Base-by-base conservation (phyloP, 2,797 vertebrate genomes). In the Pseudochirops cupreus region DNA sequence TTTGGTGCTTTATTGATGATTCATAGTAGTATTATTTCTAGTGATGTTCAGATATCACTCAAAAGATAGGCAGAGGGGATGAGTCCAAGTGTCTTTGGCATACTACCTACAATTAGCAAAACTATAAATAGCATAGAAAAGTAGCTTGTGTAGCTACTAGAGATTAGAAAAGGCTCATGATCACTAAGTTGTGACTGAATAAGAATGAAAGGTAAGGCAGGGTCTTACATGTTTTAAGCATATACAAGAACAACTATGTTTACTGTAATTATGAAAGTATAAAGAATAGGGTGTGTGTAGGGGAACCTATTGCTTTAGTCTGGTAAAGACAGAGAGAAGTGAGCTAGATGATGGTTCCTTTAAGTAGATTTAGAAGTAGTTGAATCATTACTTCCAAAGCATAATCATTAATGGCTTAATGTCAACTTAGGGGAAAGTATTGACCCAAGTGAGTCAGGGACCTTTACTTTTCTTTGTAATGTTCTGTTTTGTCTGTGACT, bases 231-330 rank as follows among this genome's bases (percentile, higher is more conserved):
- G 2, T 46, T 26, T 74, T 74, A 74, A 74, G 21, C 39, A 82
- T 26, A 46, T 39, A 11, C 4, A 74, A 39, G 18, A 16, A 74
- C 18, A 74, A 74, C 14, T 39, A 39, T 74, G n/a, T 39, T 21
- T 39, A 74, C 2, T 39, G 33, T 9, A 16, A 39, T 74, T 74
- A 39, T 74, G n/a, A 46, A 82, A 82, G 12, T 24, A 11, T 82
- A 46, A 46, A 1, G n/a, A 74, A 74, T 24, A 0, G 9, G 39
- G 1, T 46, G 1, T 0, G 16, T 0, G 31, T 46, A 46, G 14
- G 46, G 67, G 67, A 74, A 2, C 9, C 67, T 67, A 67, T 67
- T 39, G n/a, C 67, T 82, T 39, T 46, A 7, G 18, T 82, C 18
- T 46, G n/a, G 11, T 82, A 82, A 46, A 18, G 67, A 74, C 39